Conservation (phyloP, 2,113 vertebrate genomes). For the Forbesichthys agassizii region DNA sequence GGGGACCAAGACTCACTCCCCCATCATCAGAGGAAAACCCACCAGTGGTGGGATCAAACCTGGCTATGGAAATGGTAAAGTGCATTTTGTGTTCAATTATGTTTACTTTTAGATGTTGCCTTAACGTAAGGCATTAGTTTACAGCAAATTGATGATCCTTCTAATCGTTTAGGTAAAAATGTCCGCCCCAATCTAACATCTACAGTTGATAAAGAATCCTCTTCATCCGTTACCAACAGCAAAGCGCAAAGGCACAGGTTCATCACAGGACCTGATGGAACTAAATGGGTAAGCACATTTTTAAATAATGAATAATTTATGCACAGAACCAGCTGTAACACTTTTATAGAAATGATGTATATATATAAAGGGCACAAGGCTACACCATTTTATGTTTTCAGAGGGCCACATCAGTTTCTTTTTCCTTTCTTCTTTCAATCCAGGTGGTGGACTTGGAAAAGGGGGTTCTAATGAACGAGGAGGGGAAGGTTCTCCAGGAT, state of each 20-base stretch:
- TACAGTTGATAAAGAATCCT: constrained; percentile 78
- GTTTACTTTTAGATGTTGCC: neutral
- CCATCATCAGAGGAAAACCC: constrained; percentile 62
- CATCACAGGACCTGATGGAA: constrained; percentile 94
- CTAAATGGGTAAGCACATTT: constrained; percentile 87
- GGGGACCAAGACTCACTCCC: constrained; percentile 58
- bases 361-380: too few relatives aligned
- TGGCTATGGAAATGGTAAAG: constrained; percentile 69
- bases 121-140: neutral
- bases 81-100: neutral
- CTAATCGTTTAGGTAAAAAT: constrained; percentile 79
- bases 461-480: constrained; percentile 89
- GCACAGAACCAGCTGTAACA: neutral
- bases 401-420: neutral
- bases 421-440: constrained; percentile 9
- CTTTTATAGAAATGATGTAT: neutral
- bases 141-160: neutral
- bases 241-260: constrained; percentile 83
- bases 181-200: constrained; percentile 85
- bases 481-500: constrained; percentile 92
- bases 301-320: neutral
- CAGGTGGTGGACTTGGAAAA: constrained; percentile 92
- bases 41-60: constrained; percentile 60
- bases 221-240: constrained; percentile 67
- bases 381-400: neutral